phyloP scores from a whole-genome alignment of 2,797 vertebrate species.

The Aphelocoma californica region DNA sequence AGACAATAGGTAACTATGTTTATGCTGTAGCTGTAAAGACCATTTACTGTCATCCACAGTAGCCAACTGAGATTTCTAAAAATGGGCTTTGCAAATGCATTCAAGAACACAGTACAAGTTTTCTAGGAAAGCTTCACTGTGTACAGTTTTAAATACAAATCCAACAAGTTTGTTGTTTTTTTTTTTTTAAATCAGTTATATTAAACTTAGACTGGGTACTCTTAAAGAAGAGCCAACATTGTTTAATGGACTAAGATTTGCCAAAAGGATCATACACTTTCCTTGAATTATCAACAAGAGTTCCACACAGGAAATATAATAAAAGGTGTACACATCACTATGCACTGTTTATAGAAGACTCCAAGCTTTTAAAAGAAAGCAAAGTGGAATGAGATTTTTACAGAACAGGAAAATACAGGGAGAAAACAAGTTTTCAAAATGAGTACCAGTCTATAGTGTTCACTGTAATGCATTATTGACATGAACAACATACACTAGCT shows the following conservation, averaged over 20 bases:
- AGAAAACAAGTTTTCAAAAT: neutral
- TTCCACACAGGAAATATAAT: neutral
- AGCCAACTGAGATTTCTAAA: neutral
- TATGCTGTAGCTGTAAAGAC: neutral
- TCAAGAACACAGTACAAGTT: neutral
- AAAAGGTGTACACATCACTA: neutral
- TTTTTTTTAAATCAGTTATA: neutral
- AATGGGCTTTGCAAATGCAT: neutral
- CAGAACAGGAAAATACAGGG: neutral
- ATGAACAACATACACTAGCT: neutral
- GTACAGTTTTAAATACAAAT: neutral
- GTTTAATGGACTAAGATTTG: neutral
- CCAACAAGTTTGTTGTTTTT: neutral
- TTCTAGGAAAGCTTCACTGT: neutral
- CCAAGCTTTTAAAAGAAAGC: neutral
- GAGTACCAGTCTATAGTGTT: neutral
- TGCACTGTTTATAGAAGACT: neutral
- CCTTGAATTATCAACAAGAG: neutral
- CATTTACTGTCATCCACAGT: neutral
- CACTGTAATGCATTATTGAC: neutral
- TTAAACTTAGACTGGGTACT: neutral
- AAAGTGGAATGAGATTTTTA: neutral
- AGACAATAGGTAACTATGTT: neutral
- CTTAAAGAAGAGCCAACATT: neutral
- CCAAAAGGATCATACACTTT: neutral